A percentile compares a stretch with the other conserved stretches of the same genome.
Conservation (phyloP, 2,113 vertebrate genomes). For the Noctilio leporinus region DNA sequence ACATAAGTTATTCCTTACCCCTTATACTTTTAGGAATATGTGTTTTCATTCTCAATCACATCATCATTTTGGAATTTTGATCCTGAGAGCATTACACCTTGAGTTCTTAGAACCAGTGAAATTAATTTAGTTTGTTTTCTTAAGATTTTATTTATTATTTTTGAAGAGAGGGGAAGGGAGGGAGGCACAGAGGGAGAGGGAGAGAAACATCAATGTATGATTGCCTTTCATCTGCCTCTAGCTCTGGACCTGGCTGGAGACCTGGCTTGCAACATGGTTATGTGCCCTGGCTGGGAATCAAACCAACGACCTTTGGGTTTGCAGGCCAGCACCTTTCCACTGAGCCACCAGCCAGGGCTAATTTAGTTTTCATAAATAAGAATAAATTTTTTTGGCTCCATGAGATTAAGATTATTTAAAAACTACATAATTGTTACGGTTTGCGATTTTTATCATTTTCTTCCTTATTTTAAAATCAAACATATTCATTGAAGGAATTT, state of each 20-base stretch:
- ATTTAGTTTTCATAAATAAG: not conserved
- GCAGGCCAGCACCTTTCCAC: too few relatives aligned
- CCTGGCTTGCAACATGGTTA: too few relatives aligned
- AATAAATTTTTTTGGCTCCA: not conserved
- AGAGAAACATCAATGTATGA: too few relatives aligned
- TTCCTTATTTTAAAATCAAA: slow-evolving; percentile 29
- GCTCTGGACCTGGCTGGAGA: too few relatives aligned
- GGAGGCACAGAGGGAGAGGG: too few relatives aligned
- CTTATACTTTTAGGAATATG: not conserved
- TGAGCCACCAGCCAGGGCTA: too few relatives aligned
- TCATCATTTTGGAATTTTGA: not conserved
- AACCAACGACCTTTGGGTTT: too few relatives aligned
- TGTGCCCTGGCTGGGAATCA: too few relatives aligned
- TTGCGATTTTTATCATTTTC: slow-evolving; percentile 16
- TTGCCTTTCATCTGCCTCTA: too few relatives aligned
- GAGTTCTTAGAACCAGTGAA: not conserved
- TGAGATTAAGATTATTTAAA: slow-evolving; percentile 19
- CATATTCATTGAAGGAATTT: not conserved
- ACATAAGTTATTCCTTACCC: not conserved
- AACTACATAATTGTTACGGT: not conserved
- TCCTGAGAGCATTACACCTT: not conserved
- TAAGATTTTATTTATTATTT: too few relatives aligned
- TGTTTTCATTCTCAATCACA: not conserved
- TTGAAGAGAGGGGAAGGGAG: too few relatives aligned
- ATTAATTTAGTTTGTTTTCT: too few relatives aligned